Base-by-base conservation (phyloP, 2,113 vertebrate genomes). In the Euleptes europaea region DNA sequence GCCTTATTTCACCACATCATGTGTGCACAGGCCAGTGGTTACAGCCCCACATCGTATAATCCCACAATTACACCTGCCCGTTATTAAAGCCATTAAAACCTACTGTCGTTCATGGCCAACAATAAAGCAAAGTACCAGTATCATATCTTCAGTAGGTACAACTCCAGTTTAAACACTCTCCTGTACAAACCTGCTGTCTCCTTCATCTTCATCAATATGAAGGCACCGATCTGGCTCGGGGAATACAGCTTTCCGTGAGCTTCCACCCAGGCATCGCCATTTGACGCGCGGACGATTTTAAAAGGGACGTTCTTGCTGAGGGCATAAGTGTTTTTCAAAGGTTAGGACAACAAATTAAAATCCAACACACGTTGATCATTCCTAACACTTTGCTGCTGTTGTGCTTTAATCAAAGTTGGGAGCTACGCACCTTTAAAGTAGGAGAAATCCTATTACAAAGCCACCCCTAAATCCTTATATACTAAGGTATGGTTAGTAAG, bases 151-250 rank as follows among this genome's bases (percentile, higher is more conserved):
- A 11, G 1, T 40, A 38, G 38, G 35, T 21, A 31, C 6, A n/a
- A 0, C 0, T 31, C 49, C 33, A 66, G 51, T 23, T 66, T 1
- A 51, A 33, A 42, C 31, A 31, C 63, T 49, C 33, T 60, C 28
- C 71, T 14, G 9, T 11, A 93, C 93, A 93, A 78, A 99, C 99
- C 99, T 96, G 98, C 98, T 12, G 99, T 99, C 82, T 99, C 98
- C 94, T 99, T 99, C 99, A 99, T 99, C 95, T 99, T 99, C 92
- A 99, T 98, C 23, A 99, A 96, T 2, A 99, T 96, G 42, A 99
- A 99, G 87, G 98, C 99, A 78, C 98, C 99, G 0, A 96, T 97
- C 94, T 99, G 99, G 95, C 99, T 99, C 63, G 99, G 99, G 1
- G 99, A 99, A 87, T 99, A 99, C 33, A 99, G 95, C 79, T 99